phyloP scores from a whole-genome alignment of 2,113 vertebrate species.

The Ailurus styani region DNA sequence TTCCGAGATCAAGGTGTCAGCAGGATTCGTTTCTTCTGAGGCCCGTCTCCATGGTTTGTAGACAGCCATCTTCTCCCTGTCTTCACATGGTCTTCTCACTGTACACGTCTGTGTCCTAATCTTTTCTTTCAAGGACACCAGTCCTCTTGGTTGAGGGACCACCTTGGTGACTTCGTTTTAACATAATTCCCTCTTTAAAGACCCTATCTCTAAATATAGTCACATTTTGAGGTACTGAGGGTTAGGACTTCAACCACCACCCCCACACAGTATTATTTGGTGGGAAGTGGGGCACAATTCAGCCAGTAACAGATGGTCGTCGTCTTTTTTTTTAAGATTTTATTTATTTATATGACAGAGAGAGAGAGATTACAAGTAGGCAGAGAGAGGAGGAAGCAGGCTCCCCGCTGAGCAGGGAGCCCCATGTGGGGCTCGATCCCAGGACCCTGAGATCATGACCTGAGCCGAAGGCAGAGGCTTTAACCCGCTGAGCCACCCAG shows the following conservation, averaged over 20 bases:
- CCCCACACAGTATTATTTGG: background rate
- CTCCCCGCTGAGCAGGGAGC: too few relatives aligned
- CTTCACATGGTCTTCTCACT: background rate
- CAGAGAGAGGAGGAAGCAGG: too few relatives aligned
- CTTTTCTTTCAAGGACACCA: background rate
- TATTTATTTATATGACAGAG: too few relatives aligned
- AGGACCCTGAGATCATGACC: too few relatives aligned
- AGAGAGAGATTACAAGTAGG: too few relatives aligned
- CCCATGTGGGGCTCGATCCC: too few relatives aligned
- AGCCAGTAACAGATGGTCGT: background rate
- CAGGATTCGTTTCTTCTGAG: background rate
- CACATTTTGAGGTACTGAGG: background rate
- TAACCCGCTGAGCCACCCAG: too few relatives aligned
- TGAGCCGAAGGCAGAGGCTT: too few relatives aligned
- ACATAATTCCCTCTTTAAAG: slow-evolving; percentile 20
- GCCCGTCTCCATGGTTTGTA: background rate
- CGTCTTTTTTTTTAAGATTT: too few relatives aligned
- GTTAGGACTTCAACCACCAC: background rate
- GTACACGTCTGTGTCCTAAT: background rate
- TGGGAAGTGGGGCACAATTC: background rate
- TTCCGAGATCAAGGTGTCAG: background rate
- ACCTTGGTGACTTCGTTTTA: background rate
- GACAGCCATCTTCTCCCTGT: background rate
- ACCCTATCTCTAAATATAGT: background rate
- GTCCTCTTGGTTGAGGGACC: background rate